Percentiles rank a stretch among this genome's conserved stretches.
These are phyloP conservation scores for Augochlorella aurata DNA, from an alignment of 2,888 invertebrate species.

Conservation along the genomic window DNA sequence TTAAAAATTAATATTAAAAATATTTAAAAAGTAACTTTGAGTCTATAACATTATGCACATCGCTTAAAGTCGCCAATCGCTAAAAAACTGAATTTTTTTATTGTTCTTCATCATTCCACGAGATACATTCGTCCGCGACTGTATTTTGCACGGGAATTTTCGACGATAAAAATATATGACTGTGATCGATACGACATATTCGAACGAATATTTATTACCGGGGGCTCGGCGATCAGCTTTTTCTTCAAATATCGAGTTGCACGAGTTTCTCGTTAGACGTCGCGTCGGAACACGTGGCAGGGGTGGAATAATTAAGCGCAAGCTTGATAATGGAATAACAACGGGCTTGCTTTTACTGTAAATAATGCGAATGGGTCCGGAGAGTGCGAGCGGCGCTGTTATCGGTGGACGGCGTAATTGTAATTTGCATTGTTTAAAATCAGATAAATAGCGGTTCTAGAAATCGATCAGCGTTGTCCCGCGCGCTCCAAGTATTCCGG, in stretches of 20 bases:
- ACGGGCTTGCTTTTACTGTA: constrained; percentile 68
- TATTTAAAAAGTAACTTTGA: too few species aligned
- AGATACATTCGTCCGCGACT: too few species aligned
- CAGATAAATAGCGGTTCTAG: constrained; percentile 65
- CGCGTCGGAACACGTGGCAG: background rate
- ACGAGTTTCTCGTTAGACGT: background rate
- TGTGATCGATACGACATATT: background rate
- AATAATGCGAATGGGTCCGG: constrained; percentile 69
- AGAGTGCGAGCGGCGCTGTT: constrained; percentile 18
- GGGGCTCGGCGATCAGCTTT: background rate
- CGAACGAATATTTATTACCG: background rate
- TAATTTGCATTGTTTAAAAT: constrained; percentile 76
- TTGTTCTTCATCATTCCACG: too few species aligned
- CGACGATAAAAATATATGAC: background rate
- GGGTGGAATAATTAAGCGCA: constrained; percentile 69
- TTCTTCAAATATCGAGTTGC: background rate
- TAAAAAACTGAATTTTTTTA: too few species aligned
- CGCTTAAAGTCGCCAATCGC: too few species aligned
- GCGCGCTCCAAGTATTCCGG: constrained; percentile 46
- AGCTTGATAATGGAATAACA: constrained; percentile 75
- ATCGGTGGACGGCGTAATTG: constrained; percentile 61
- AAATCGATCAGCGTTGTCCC: constrained; percentile 58
- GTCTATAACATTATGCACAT: too few species aligned
- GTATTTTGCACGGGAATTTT: background rate
- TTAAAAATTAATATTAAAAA: too few species aligned